phyloP scores from a whole-genome alignment of 2,113 vertebrate species.

The Chaetodon trifascialis region DNA sequence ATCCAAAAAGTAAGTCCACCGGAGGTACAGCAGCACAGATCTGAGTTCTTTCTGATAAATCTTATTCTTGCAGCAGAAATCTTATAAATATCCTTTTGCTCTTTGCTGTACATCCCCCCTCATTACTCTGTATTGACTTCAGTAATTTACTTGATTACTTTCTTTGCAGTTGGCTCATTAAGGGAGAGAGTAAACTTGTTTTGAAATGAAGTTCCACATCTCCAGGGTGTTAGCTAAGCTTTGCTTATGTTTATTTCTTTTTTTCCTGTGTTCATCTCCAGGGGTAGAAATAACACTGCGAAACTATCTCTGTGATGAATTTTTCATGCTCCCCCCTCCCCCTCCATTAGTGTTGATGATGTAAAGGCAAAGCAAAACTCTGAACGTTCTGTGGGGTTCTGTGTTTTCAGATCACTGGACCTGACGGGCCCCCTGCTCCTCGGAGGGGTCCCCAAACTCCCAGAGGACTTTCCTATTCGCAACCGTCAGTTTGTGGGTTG shows the following conservation, averaged over 20 bases:
- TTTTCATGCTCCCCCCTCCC: slow-evolving; percentile 42
- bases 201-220: slow-evolving; percentile 53
- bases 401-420: slow-evolving; percentile 89
- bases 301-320: slow-evolving; percentile 59
- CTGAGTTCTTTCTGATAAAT: background rate
- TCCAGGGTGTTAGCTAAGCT: slow-evolving; percentile 46
- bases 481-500: slow-evolving; percentile 93
- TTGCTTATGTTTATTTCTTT: slow-evolving; percentile 47
- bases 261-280: slow-evolving; percentile 44
- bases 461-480: slow-evolving; percentile 91
- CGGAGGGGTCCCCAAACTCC: slow-evolving; percentile 92
- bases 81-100: background rate
- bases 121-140: slow-evolving; percentile 29
- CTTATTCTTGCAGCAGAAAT: background rate
- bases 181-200: slow-evolving; percentile 50
- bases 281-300: slow-evolving; percentile 32
- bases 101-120: background rate
- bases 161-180: slow-evolving; percentile 42
- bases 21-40: background rate
- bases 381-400: slow-evolving; percentile 2
- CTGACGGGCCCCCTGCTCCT: slow-evolving; percentile 93
- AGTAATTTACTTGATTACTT: slow-evolving; percentile 34
- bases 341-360: slow-evolving; percentile 26
- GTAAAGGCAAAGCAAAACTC: slow-evolving; percentile 13
- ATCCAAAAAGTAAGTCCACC: slow-evolving; percentile 91